phyloP scores from a whole-genome alignment of 2,888 invertebrate genomes.

The Parthenolecanium corni region DNA sequence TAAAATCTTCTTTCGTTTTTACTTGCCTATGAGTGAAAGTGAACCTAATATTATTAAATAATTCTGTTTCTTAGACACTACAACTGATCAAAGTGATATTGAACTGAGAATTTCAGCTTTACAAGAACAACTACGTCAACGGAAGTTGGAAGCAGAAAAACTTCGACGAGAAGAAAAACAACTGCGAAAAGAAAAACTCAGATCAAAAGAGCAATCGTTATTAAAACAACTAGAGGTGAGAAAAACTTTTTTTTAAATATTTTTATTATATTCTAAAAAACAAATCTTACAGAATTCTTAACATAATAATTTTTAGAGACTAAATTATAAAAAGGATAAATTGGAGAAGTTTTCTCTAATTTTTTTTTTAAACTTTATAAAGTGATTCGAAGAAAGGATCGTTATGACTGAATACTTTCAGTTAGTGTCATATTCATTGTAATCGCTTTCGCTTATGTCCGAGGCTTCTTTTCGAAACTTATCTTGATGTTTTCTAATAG shows the following conservation, averaged over 20 bases:
- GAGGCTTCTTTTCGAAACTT: no score
- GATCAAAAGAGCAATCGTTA: constrained; percentile 42
- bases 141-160: constrained; percentile 42
- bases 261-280: no score
- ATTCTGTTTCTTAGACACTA: constrained; percentile 22
- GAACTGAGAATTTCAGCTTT: constrained; percentile 43
- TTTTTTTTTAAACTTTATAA: no score
- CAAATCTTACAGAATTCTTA: background rate
- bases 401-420: no score
- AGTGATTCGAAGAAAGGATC: no score
- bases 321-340: background rate
- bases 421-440: no score
- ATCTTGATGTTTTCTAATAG: no score
- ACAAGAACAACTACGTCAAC: constrained; percentile 41
- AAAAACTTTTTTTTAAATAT: background rate
- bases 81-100: constrained; percentile 43
- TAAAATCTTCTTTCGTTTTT: no score
- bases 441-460: no score
- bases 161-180: constrained; percentile 41
- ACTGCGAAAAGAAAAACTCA: constrained; percentile 40
- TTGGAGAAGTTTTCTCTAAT: no score
- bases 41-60: background rate
- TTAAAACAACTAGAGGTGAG: constrained; percentile 43
- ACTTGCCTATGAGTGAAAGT: no score
- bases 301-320: background rate